Evolutionary conservation across 2,797 vertebrate genomes (phyloP).

Genomic region (Carapus acus): DNA sequence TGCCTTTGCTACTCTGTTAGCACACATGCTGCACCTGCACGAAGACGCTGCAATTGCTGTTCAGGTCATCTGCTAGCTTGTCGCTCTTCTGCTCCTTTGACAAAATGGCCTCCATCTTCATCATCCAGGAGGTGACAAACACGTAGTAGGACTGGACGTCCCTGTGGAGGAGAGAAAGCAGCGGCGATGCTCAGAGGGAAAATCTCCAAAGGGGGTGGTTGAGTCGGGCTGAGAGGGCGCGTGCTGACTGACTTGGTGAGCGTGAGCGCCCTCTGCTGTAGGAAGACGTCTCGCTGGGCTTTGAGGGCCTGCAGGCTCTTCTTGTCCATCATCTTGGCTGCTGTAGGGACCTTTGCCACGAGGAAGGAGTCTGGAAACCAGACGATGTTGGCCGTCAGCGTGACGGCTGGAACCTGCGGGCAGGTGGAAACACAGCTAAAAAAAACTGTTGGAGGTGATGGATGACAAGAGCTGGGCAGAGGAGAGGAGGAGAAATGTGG

Average conservation of each 20-base stretch:
- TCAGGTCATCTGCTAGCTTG: conserved; percentile 89
- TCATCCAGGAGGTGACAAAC: conserved; percentile 98
- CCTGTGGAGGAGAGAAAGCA: conserved; percentile 62
- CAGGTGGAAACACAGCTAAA: background rate
- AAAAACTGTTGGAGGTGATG: background rate
- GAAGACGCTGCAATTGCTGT: conserved; percentile 90
- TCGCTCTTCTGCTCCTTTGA: conserved; percentile 85
- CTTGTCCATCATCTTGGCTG: conserved; percentile 91
- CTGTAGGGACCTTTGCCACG: conserved; percentile 82
- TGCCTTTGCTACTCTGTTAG: too few species aligned
- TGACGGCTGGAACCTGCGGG: conserved; percentile 90
- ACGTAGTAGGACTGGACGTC: conserved; percentile 97
- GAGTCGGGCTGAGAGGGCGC: conserved; percentile 75
- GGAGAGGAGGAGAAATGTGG: background rate
- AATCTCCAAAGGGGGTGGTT: background rate
- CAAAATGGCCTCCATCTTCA: conserved; percentile 97
- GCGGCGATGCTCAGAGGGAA: background rate
- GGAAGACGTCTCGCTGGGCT: conserved; percentile 81
- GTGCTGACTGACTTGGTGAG: conserved; percentile 79
- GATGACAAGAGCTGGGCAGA: background rate
- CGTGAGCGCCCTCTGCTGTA: conserved; percentile 88
- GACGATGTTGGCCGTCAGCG: conserved; percentile 90
- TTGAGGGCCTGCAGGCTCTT: conserved; percentile 85
- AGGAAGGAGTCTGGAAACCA: conserved; percentile 97
- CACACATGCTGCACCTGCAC: conserved; percentile 79